Evolutionary conservation across 2,113 vertebrate species (phyloP), one percentile per base, ranked within the genome.

Genomic region (Tragulus kanchil): DNA sequence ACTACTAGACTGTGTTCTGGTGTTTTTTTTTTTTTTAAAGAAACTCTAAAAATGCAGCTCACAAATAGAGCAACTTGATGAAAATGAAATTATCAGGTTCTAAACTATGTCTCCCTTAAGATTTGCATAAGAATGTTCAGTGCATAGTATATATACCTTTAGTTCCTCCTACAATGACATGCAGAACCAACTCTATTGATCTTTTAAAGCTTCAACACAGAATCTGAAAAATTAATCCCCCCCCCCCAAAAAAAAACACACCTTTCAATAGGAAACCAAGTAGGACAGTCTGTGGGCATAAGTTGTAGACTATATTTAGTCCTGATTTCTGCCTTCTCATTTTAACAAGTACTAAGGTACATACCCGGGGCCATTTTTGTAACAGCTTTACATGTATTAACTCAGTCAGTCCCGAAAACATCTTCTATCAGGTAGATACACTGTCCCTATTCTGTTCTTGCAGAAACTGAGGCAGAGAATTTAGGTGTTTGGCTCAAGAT

Each of bases 321-420:
- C 56, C 79, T 3, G 6, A 75, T n/a, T 75, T 65, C 50, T 8
- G 1, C 26, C 28, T 71, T 77, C 54, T 54, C 25, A 42, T 52
- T 91, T 91, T 79, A 79, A 86, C 25, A 89, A 56, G 7, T 58
- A 21, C 84, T 56, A 84, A 52, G 61, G 79, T n/a, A 94, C 14
- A 75, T 75, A 8, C 17, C 19, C 8, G 25, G 64, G 50, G 59
- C 31, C 31, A 23, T 56, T 88, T 85, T 83, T 67, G 58, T 5
- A 28, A 56, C 25, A 73, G 50, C 13, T 81, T 79, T 79, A 79
- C 10, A 6, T 73, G 71, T 59, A 73, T 89, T 92, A 79, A 69
- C 58, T 92, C 31, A 36, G 65, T 78, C 28, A n/a, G n/a, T n/a
- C n/a, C 36, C 64, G 61, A 92, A 69, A 54, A 85, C 13, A 36